phyloP scores from a whole-genome alignment of 2,113 vertebrate genomes.

The Serilophus lunatus region DNA sequence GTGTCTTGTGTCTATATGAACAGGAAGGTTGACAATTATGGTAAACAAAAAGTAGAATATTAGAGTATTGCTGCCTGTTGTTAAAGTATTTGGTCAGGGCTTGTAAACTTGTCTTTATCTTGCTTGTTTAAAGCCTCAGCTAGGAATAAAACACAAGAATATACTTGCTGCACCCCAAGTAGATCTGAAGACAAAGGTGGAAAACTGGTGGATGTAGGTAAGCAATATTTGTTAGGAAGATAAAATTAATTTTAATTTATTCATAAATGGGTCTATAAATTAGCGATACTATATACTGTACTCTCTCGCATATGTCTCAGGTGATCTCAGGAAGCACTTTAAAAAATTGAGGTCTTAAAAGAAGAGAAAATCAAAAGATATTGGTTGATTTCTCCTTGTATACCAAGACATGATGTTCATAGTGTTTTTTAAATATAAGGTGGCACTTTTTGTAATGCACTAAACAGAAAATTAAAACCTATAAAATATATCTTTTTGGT shows the following conservation, averaged over 20 bases:
- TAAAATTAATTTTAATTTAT: neutral
- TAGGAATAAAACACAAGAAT: neutral
- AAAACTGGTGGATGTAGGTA: neutral
- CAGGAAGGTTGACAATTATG: neutral
- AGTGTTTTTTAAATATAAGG: neutral
- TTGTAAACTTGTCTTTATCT: neutral
- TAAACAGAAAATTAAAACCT: neutral
- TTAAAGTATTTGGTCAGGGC: neutral
- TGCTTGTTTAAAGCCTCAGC: neutral
- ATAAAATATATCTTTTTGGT: neutral
- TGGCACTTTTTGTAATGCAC: neutral
- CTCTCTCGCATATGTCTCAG: slow-evolving; percentile 5
- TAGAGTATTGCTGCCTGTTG: neutral
- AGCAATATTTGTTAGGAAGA: neutral
- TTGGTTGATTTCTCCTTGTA: slow-evolving; percentile 44
- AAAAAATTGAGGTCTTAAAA: slow-evolving; percentile 39
- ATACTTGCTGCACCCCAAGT: neutral
- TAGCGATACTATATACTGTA: neutral
- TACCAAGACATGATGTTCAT: neutral
- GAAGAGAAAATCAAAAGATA: slow-evolving; percentile 61
- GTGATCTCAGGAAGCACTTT: slow-evolving; percentile 26
- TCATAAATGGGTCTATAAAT: neutral
- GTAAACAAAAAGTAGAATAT: neutral
- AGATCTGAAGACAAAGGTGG: neutral
- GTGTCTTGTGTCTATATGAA: neutral